A percentile compares a stretch with the other conserved stretches of the same genome.
These are phyloP conservation scores for Neoascia interrupta DNA, from an alignment of 2,888 invertebrate genomes.

Conservation along the genomic window DNA sequence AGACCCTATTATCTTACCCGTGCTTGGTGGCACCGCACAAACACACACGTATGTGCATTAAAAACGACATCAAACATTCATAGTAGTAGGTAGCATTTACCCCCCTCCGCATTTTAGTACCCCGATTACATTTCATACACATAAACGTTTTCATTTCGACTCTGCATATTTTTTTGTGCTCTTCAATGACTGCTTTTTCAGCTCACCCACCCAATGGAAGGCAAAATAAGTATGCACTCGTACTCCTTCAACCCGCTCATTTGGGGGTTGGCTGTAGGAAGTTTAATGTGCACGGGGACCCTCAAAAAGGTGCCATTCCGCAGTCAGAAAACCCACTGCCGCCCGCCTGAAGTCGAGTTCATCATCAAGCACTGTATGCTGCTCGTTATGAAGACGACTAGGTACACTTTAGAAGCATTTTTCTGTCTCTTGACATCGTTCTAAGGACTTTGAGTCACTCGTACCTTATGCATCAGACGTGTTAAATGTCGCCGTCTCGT, in stretches of 20 bases:
- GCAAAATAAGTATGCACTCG: too few relatives aligned
- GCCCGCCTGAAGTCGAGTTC: conserved; percentile 15
- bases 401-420: conserved; percentile 44
- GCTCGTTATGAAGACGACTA: conserved; percentile 30
- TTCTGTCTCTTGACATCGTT: conserved; percentile 63
- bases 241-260: conserved; percentile 39
- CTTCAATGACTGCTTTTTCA: too few relatives aligned
- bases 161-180: too few relatives aligned
- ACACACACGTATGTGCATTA: not conserved
- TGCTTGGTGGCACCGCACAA: conserved; percentile 13
- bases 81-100: too few relatives aligned
- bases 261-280: too few relatives aligned
- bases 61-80: conserved; percentile 54
- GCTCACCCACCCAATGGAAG: too few relatives aligned
- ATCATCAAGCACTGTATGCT: conserved; percentile 39
- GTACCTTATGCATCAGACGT: too few relatives aligned
- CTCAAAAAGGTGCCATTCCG: conserved; percentile 37
- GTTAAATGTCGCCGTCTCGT: conserved; percentile 11
- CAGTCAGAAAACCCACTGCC: conserved; percentile 29
- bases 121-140: conserved; percentile 63
- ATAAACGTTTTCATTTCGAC: conserved; percentile 67
- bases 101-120: conserved; percentile 36
- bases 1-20: conserved; percentile 59
- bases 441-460: conserved; percentile 42
- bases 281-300: too few relatives aligned